Base-by-base conservation (phyloP, 53 echinoderm and acorn worm genomes). In the Temnopleurus reevesii region DNA sequence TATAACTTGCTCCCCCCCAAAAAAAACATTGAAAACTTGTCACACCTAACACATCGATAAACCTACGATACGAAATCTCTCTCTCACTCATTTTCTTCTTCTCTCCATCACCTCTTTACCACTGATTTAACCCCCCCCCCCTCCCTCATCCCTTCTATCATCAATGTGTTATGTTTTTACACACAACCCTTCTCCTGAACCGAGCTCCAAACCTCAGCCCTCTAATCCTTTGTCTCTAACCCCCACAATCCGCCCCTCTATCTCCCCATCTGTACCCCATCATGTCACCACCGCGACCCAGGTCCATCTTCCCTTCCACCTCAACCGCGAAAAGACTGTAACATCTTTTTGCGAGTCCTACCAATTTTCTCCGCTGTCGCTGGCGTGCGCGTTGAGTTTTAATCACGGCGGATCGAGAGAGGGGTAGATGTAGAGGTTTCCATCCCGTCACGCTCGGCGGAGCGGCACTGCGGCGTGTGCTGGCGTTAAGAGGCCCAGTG, bases 301-400 rank as follows among this genome's bases (percentile, higher is more conserved):
- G 6, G 13, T 12, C 33, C 33, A 18, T 34, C 56, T 21, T 38
- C 71, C 34, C n/a, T 47, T 35, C 56, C 56, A 19, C 35, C 38
- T 80, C 83, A 55, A 56, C 83, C 83, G 83, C 83, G 55, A 83
- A 83, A 83, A 83, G 18, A 83, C 83, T 83, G 55, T 55, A 83
- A 35, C 83, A 83, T 83, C 83, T 54, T 47, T 17, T 13, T 28
- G 56, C 83, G 55, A 55, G 83, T 53, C 83, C 83, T 83, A 31
- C 83, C 83, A 83, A 56, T 83, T 83, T 83, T 56, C 83, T 31
- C 55, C 83, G 35, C 83, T 83, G 55, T 83, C 54, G 83, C 83
- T 35, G 55, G 33, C 49, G 7, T 55, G 54, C 55, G 47, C 55
- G 51, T 35, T 19, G 83, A 19, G 10, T 35, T 83, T 83, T 83